These are phyloP conservation scores for Campoplex capitator DNA, from an alignment of 2,888 invertebrate genomes.

Conservation along the genomic window DNA sequence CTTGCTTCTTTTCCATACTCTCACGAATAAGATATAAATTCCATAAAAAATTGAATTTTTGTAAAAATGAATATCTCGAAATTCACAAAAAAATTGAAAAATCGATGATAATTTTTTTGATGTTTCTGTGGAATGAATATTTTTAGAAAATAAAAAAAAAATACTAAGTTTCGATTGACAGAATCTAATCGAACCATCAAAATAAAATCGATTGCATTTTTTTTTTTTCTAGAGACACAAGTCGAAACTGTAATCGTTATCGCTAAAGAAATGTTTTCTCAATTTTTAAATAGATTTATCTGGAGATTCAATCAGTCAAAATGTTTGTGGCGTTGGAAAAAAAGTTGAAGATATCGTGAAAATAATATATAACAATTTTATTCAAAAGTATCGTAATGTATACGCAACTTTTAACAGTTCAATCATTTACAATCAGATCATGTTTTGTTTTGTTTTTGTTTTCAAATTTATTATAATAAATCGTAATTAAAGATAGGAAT, in stretches of 20 bases:
- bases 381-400: not conserved
- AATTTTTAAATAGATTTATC: not conserved
- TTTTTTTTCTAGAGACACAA: not conserved
- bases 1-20: too few relatives aligned
- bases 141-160: not conserved
- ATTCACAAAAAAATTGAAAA: not conserved
- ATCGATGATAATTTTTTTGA: not conserved
- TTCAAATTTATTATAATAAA: not conserved
- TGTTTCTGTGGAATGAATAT: not conserved
- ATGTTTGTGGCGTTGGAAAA: not conserved
- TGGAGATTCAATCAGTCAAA: not conserved
- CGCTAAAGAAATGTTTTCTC: too few relatives aligned
- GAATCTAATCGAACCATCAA: not conserved
- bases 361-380: not conserved
- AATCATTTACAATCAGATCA: not conserved
- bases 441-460: not conserved
- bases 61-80: not conserved
- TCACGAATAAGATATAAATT: too few relatives aligned
- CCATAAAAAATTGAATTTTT: not conserved
- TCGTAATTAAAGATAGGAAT: not conserved
- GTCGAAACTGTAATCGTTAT: not conserved
- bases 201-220: not conserved
- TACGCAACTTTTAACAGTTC: conserved; percentile 1
- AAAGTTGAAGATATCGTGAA: not conserved
- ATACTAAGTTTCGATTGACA: not conserved